A percentile compares a stretch with the other conserved stretches of the same genome.
Conservation (phyloP, 2,113 vertebrate genomes). For the Mesembrinibis cayennensis region DNA sequence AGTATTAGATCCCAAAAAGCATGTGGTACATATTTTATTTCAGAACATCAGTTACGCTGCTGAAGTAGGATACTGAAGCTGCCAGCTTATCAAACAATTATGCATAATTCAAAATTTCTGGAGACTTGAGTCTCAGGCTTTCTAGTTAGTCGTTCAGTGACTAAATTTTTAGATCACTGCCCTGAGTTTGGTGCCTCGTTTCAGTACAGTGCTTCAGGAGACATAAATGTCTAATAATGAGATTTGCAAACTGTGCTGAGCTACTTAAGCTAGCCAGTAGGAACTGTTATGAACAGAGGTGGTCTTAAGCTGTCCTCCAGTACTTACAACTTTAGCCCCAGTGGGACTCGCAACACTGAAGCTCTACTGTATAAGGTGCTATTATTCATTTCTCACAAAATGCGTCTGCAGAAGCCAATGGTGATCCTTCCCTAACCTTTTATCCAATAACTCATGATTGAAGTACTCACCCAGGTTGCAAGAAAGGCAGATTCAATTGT, state of each 20-base stretch:
- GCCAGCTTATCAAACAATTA: not conserved
- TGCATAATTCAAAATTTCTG: not conserved
- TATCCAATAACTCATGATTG: conserved; percentile 23
- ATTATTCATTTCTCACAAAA: not conserved
- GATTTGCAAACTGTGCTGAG: not conserved
- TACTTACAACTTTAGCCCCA: not conserved
- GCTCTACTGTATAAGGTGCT: not conserved
- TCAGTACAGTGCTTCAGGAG: not conserved
- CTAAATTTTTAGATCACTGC: not conserved
- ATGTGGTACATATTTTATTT: not conserved
- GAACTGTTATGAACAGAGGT: not conserved
- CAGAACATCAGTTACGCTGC: not conserved
- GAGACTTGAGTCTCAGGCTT: not conserved
- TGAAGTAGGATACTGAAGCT: not conserved
- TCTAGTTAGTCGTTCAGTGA: not conserved
- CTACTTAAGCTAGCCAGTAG: not conserved
- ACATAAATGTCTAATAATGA: not conserved
- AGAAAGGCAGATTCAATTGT: conserved; percentile 18
- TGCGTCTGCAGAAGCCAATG: not conserved
- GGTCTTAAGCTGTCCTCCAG: not conserved
- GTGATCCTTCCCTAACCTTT: conserved; percentile 9
- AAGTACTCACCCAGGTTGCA: conserved; percentile 2
- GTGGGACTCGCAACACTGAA: not conserved
- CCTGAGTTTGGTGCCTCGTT: not conserved
- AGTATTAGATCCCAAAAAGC: not conserved